phyloP scores from a whole-genome alignment of 2,797 vertebrate genomes.

The Pipistrellus pygmaeus region DNA sequence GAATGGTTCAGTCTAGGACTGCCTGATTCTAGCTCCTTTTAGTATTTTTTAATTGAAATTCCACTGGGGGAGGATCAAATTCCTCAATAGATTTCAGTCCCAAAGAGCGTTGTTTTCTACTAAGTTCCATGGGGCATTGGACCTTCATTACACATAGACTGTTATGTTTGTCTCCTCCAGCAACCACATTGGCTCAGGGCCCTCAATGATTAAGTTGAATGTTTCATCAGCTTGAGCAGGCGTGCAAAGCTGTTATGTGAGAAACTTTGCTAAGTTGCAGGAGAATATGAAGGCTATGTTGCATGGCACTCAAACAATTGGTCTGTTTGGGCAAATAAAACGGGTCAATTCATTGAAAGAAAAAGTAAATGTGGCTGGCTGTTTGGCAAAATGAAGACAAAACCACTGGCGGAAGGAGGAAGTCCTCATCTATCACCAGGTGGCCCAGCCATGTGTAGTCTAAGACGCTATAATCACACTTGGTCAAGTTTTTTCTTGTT shows the following conservation, averaged over 20 bases:
- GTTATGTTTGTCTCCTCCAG: neutral
- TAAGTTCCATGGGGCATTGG: neutral
- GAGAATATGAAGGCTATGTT: neutral
- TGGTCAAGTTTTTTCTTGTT: neutral
- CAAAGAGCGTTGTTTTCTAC: conserved; percentile 5
- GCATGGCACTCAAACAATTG: conserved; percentile 45
- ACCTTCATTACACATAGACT: neutral
- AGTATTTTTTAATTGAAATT: neutral
- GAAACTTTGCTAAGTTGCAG: conserved; percentile 60
- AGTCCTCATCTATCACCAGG: neutral
- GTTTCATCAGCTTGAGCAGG: conserved; percentile 6
- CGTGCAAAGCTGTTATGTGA: conserved; percentile 3
- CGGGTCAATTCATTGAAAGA: neutral
- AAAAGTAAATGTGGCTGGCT: neutral
- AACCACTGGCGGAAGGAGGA: neutral
- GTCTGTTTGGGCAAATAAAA: conserved; percentile 67
- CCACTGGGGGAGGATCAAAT: neutral
- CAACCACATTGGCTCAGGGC: neutral
- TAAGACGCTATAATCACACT: neutral
- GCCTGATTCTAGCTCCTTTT: neutral
- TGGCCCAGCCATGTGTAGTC: too few species aligned
- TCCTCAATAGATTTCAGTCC: neutral
- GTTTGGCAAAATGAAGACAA: neutral
- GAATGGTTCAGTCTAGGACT: neutral
- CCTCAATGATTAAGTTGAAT: neutral